A percentile compares a stretch with the other conserved stretches of the same genome.
These are phyloP conservation scores for Timandra comae DNA, from an alignment of 2,888 invertebrate genomes.

Conservation along the genomic window DNA sequence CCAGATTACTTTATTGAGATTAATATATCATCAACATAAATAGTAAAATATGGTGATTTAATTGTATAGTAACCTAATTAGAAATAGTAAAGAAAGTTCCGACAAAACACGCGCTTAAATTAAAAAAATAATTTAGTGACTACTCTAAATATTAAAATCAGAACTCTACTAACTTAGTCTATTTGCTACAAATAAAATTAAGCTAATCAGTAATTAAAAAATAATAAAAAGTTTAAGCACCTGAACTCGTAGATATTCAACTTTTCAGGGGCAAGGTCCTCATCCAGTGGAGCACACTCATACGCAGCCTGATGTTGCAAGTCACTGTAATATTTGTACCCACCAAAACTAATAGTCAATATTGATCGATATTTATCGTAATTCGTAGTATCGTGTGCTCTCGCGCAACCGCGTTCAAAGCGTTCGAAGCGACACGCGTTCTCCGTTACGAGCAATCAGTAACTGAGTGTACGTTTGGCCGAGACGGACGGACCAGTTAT, in stretches of 20 bases:
- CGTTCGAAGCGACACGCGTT: conserved; percentile 62
- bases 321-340: conserved; percentile 34
- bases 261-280: conserved; percentile 42
- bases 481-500: conserved; percentile 65
- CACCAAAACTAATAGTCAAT: conserved; percentile 35
- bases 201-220: no score
- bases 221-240: conserved; percentile 36
- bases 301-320: conserved; percentile 48
- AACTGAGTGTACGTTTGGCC: conserved; percentile 62
- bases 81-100: no score
- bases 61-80: no score
- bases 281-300: conserved; percentile 48
- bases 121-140: no score
- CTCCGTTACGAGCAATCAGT: conserved; percentile 59
- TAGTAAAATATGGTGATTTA: no score
- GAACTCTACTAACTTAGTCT: no score
- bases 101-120: no score
- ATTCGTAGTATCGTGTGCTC: conserved; percentile 57
- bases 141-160: no score
- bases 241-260: conserved; percentile 55
- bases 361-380: conserved; percentile 31
- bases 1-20: no score
- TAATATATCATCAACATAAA: no score
- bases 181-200: no score
- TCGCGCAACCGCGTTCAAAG: conserved; percentile 56